Evolutionary conservation across 2,797 vertebrate genomes (phyloP).

Genomic region (Xenops minutus): DNA sequence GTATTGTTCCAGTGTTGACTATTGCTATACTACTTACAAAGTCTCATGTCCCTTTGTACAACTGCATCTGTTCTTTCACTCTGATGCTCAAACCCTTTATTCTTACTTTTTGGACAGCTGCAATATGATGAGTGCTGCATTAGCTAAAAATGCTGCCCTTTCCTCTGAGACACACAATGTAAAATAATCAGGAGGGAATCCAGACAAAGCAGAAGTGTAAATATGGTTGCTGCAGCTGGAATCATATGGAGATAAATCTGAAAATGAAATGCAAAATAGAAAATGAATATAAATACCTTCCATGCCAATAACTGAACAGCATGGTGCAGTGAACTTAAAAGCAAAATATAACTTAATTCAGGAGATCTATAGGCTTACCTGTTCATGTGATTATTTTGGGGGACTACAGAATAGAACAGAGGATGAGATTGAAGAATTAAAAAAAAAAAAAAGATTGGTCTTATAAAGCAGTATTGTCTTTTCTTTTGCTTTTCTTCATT

Average conservation of each 20-base stretch:
- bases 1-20: neutral
- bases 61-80: constrained; percentile 16
- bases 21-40: neutral
- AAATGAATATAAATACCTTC: neutral
- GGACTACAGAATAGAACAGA: neutral
- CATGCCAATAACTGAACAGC: neutral
- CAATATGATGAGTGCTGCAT: neutral
- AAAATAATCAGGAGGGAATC: neutral
- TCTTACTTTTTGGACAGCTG: constrained; percentile 62
- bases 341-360: neutral
- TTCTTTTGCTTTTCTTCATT: neutral
- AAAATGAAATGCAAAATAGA: constrained; percentile 27
- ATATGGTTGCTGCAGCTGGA: neutral
- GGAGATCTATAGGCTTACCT: neutral
- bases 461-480: neutral
- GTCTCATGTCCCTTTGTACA: neutral
- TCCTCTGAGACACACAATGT: neutral
- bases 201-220: neutral
- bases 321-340: neutral
- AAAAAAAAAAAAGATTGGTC: neutral
- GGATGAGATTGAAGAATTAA: neutral
- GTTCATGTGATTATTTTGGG: neutral
- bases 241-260: neutral
- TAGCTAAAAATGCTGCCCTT: constrained; percentile 16
- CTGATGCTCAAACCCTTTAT: constrained; percentile 1